A percentile compares a stretch with the other conserved stretches of the same genome.
Evolutionary conservation across 2,113 vertebrate species (phyloP).

Genomic region (Ictidomys tridecemlineatus): DNA sequence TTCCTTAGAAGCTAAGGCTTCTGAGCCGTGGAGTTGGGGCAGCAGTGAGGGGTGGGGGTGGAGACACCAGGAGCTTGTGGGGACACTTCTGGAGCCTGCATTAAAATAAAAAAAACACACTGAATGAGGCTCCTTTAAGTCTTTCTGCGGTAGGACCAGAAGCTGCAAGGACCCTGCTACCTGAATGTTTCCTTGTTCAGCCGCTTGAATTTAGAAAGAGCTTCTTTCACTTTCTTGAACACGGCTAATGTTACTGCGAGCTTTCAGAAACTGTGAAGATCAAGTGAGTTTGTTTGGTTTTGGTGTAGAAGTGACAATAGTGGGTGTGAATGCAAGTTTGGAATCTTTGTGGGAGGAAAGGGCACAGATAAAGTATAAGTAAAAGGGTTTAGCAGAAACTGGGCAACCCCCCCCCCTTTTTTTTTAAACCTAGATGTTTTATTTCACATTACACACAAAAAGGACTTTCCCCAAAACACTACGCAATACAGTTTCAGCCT

Average conservation of each 20-base stretch:
- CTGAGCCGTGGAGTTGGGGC: neutral
- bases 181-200: neutral
- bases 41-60: neutral
- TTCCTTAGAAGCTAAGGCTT: neutral
- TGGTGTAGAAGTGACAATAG: neutral
- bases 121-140: neutral
- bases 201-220: neutral
- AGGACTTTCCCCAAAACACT: neutral
- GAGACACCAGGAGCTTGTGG: neutral
- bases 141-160: neutral
- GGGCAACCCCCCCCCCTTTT: neutral
- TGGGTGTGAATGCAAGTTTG: neutral
- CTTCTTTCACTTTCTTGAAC: constrained; percentile 12
- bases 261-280: neutral
- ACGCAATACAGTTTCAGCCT: neutral
- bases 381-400: constrained; percentile 7
- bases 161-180: neutral
- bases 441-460: neutral
- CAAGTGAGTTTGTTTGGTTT: constrained; percentile 20
- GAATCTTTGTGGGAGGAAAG: neutral
- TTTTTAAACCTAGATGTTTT: neutral
- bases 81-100: neutral
- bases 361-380: neutral
- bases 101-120: neutral
- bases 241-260: neutral